Base-by-base conservation (phyloP, 2,888 invertebrate genomes). In the Muscina levida region DNA sequence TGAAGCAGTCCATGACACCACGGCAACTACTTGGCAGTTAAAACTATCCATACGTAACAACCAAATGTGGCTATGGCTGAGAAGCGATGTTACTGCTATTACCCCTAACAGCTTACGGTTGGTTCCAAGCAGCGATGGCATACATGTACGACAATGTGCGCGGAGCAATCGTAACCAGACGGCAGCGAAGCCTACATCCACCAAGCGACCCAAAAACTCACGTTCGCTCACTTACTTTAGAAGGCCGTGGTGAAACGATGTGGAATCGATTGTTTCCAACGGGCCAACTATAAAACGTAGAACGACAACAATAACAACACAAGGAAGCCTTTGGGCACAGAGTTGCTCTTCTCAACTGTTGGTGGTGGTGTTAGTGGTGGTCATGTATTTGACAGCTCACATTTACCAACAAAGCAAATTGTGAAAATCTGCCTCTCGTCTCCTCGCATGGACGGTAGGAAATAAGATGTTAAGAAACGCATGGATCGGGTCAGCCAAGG, bases 201-300 rank as follows among this genome's bases (percentile, higher is more conserved):
- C n/a, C 59, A 44, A 67, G 46, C 65, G 66, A 31, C 53, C 68
- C 48, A 77, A 31, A 46, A 68, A 59, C 59, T 66, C 71, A 62
- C 62, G 42, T 19, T 19, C 2, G 42, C 42, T 22, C 2, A 15
- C 39, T 11, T 4, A 57, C 42, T 5, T 5, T 8, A 31, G 8
- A 5, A 22, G 22, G 22, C 22, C 19, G 24, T 53, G 24, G 62
- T 6, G 76, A 76, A 80, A 76, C 76, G 56, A 76, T 42, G 71
- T 74, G 81, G 77, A 81, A 81, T 77, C 67, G 81, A 81, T 68
- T 77, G 67, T 77, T 68, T 77, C 77, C 72, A 56, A 65, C 72
- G 8, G 8, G 8, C 8, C 8, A 31, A 31, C 31, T n/a, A n/a
- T n/a, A n/a, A n/a, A n/a, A n/a, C n/a, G 53, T 65, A 44, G n/a